Base-by-base conservation (phyloP, 2,113 vertebrate genomes). In the Elachura formosa region DNA sequence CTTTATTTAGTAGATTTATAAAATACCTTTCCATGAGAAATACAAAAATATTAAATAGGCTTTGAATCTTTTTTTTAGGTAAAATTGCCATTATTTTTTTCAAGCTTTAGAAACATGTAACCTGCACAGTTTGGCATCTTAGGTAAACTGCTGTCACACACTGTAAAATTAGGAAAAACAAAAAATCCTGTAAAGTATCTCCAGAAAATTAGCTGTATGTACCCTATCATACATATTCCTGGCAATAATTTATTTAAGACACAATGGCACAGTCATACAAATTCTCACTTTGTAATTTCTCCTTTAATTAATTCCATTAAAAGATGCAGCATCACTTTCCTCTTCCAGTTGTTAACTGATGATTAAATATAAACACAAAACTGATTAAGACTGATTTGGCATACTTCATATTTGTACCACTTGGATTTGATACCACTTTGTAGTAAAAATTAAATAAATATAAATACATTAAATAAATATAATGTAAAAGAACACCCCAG, bases 401-500 rank as follows among this genome's bases (percentile, higher is more conserved):
- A 87, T 96, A 93, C 80, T 95, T 95, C 87, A 79, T 80, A 96
- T 87, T 90, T 92, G 95, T 96, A 97, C 95, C 97, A 86, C 81
- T 66, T 89, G 72, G 81, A 94, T 87, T 86, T 51, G 94, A 92
- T 95, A 96, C 84, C 69, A 76, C 76, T 67, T 91, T 94, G 78
- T 95, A 94, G 91, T 97, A 97, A 97, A 97, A 97, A 97, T 98
- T 98, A 98, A 98, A 98, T 98, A 98, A 98, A 98, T 98, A 98
- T 98, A 98, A 98, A 98, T 98, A 98, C 38, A 75, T 96, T 97
- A 97, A 98, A 98, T 98, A 98, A 98, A 98, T 98, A 98, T 9
- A 67, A 71, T 63, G 92, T 84, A 96, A 95, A 96, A 96, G 92
- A 96, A 94, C 61, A 91, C 49, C 62, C 73, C 59, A 31, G 49